These are phyloP conservation scores for Oreochromis grahami DNA, from an alignment of 2,797 vertebrate species.

Conservation along the genomic window DNA sequence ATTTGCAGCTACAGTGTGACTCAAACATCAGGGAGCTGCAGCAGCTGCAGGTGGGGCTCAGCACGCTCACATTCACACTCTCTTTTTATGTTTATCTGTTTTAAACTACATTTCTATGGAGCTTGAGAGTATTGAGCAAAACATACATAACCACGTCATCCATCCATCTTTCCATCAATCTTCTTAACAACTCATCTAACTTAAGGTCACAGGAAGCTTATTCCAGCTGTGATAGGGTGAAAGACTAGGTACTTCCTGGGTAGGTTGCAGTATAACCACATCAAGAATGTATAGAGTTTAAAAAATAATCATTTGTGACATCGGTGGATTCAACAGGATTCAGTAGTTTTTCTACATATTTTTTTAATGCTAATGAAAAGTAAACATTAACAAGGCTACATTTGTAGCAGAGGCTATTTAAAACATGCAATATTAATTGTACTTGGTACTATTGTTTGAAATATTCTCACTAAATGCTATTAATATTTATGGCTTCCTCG, in stretches of 20 bases:
- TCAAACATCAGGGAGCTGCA: conserved; percentile 94
- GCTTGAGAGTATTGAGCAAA: neutral
- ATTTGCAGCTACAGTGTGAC: conserved; percentile 96
- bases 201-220: neutral
- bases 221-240: neutral
- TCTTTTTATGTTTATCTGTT: neutral
- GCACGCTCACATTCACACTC: neutral
- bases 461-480: neutral
- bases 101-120: neutral
- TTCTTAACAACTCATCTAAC: neutral
- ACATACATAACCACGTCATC: neutral
- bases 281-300: neutral
- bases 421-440: neutral
- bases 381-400: neutral
- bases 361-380: neutral
- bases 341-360: neutral
- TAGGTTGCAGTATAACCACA: neutral
- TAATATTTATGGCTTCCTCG: neutral
- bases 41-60: conserved; percentile 86
- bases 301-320: neutral
- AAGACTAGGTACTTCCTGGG: neutral
- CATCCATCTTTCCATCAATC: neutral
- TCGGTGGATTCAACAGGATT: neutral
- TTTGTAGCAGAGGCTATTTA: neutral
- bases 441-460: neutral